These are phyloP conservation scores for Sarcophaga caerulescens DNA, from an alignment of 2,888 invertebrate species.

Conservation along the genomic window DNA sequence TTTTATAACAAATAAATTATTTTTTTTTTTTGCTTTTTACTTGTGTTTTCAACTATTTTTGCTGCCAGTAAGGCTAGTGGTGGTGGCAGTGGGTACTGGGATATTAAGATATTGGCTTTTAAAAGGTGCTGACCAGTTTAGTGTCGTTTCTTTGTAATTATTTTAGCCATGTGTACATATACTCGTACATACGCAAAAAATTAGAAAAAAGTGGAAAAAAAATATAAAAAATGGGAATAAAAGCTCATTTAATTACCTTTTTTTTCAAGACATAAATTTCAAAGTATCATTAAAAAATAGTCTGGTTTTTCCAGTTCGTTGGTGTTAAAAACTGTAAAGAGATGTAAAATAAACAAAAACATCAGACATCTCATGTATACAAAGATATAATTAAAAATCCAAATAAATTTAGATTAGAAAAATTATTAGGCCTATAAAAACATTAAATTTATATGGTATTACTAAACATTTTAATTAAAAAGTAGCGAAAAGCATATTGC, in stretches of 20 bases:
- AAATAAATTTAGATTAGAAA: conserved; percentile 13
- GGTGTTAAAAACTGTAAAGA: conserved; percentile 61
- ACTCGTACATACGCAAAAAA: conserved; percentile 22
- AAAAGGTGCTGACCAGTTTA: conserved; percentile 37
- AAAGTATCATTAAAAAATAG: conserved; percentile 28
- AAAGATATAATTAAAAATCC: conserved; percentile 27
- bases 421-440: background rate
- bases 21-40: conserved; percentile 28
- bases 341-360: background rate
- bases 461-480: no score
- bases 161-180: conserved; percentile 14
- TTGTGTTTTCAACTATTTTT: conserved; percentile 18
- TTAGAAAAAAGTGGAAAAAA: background rate
- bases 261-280: conserved; percentile 63
- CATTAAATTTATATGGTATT: no score
- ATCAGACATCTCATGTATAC: background rate
- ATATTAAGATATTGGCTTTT: conserved; percentile 44
- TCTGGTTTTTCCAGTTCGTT: conserved; percentile 38
- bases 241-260: conserved; percentile 58
- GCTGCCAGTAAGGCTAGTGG: conserved; percentile 36
- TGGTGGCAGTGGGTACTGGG: background rate
- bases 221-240: conserved; percentile 8
- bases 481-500: no score
- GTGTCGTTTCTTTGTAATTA: conserved; percentile 32
- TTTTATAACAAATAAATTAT: conserved; percentile 34